Percentiles rank a stretch among this genome's conserved stretches.
Evolutionary conservation across 2,888 invertebrate species (phyloP).

Genomic region (Drosophila lacicola): DNA sequence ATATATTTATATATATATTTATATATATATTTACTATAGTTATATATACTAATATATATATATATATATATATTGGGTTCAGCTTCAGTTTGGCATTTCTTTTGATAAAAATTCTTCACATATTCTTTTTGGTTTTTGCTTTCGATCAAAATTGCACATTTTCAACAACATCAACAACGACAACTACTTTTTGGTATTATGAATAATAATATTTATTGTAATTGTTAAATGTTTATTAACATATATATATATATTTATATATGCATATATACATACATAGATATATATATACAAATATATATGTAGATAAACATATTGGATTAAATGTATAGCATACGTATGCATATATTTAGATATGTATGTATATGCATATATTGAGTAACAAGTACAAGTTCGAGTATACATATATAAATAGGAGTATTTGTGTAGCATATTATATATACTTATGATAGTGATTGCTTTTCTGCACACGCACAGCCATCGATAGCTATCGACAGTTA

Average conservation of each 20-base stretch:
- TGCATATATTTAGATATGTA: conserved; percentile 38
- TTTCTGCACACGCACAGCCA: conserved; percentile 39
- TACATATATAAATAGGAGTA: conserved; percentile 34
- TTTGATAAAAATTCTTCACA: conserved; percentile 64
- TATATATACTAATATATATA: no score
- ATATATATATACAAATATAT: conserved; percentile 14
- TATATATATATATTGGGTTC: conserved; percentile 48
- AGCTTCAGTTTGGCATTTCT: conserved; percentile 61
- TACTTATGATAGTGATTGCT: conserved; percentile 39
- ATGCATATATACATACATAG: conserved; percentile 25
- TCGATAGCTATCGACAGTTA: conserved; percentile 42
- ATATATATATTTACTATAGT: no score
- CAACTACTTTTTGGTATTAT: conserved; percentile 83
- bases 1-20: conserved; percentile 14
- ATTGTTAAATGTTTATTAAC: conserved; percentile 56
- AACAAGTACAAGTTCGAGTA: conserved; percentile 45
- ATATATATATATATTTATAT: conserved; percentile 18
- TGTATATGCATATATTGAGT: conserved; percentile 40
- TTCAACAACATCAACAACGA: conserved; percentile 85
- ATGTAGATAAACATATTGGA: conserved; percentile 29
- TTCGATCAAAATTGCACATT: conserved; percentile 83
- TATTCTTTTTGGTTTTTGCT: conserved; percentile 56
- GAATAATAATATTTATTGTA: conserved; percentile 74
- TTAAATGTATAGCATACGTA: conserved; percentile 31
- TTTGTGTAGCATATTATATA: conserved; percentile 32